Conservation (phyloP, 2,797 vertebrate genomes). For the Artibeus lituratus region DNA sequence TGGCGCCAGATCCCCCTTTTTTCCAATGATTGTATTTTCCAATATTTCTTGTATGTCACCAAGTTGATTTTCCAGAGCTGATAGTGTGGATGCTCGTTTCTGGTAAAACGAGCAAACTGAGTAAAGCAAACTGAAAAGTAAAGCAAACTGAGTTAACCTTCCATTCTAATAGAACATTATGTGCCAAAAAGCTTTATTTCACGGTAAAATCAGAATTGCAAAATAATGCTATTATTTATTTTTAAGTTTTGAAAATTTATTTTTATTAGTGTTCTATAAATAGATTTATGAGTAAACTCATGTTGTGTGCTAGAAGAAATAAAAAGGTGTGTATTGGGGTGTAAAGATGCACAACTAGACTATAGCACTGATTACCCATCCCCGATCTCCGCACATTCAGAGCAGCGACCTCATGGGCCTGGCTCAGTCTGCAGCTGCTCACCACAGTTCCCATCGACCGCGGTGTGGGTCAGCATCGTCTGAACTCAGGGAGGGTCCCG, state of each 20-base stretch:
- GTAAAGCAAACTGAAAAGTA: too few relatives aligned
- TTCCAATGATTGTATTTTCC: neutral
- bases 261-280: conserved; percentile 29
- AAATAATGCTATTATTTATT: conserved; percentile 11
- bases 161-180: neutral
- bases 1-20: conserved; percentile 66
- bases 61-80: neutral
- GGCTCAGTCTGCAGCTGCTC: neutral
- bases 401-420: neutral
- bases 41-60: neutral
- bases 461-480: neutral
- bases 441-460: neutral
- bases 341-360: conserved; percentile 3
- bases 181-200: conserved; percentile 37
- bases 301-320: conserved; percentile 41
- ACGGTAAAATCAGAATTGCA: conserved; percentile 1
- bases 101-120: too few relatives aligned
- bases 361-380: neutral
- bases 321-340: neutral
- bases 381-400: neutral
- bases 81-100: neutral
- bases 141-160: neutral
- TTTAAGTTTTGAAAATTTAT: neutral
- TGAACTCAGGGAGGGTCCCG: neutral
- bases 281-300: conserved; percentile 45